Base-by-base conservation (phyloP, 23 tunicate genomes). In the Styela clava region DNA sequence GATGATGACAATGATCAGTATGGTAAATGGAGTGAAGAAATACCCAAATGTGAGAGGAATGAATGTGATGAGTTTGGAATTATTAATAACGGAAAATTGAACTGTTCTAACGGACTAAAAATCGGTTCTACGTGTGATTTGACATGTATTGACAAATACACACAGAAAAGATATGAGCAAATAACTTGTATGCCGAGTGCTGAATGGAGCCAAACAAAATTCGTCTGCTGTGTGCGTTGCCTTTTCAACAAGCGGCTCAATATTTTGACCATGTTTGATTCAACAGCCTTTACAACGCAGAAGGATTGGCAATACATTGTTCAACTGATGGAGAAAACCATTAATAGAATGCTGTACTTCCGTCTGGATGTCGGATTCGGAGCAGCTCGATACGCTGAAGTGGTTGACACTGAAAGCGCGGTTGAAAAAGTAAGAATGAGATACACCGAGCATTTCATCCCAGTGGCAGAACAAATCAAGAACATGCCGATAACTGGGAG, bases 1-100 rank as follows among this genome's bases (percentile, higher is more conserved):
- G 81, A 76, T 29, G 81, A 30, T 12, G 81, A 76, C 81, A 76
- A 52, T 44, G 81, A 76, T 24, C 31, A 76, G 26, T 76, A 35
- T 27, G 81, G 81, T 23, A 36, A 44, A 52, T 76, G 81, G 81
- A 76, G 81, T 56, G 81, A 76, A 44, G 0, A 37, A 19, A 29
- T 27, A n/a, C 81, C 81, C 24, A 76, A 36, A 35, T 76, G 81
- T 27, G 81, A 76, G 37, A 23, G 81, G 44, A 76, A 56, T 44
- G 61, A 76, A 25, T 76, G 81, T 24, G 81, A 76, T 26, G 81
- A 76, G 9, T 76, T n/a, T 64, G 65, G 65, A 21, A 37, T 56
- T 25, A 44, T 76, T 21, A n/a, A 31, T 1, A 52, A 76, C 65
- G 81, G 81, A 44, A 37, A 31, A 76, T 26, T 76, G 1, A 52